A percentile compares a stretch with the other conserved stretches of the same genome.
Conservation (phyloP, 1,140 invertebrate species). For the Drosophila grimshawi region DNA sequence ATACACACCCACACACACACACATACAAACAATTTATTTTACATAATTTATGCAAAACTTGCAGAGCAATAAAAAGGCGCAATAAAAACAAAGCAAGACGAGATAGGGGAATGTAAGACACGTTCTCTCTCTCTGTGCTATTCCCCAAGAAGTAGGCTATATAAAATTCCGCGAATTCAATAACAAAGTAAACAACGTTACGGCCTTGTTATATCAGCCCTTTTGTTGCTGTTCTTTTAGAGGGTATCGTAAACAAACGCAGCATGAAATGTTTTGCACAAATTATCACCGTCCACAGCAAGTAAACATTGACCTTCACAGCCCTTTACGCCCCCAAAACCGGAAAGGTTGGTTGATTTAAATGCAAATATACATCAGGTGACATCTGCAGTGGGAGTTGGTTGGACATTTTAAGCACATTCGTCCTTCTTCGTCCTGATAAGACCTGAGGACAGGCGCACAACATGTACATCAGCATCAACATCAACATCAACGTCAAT, state of each 20-base stretch:
- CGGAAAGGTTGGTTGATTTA: slow-evolving; percentile 55
- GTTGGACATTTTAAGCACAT: slow-evolving; percentile 19
- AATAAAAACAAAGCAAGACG: slow-evolving; percentile 22
- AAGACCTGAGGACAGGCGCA: slow-evolving; percentile 16
- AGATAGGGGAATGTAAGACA: slow-evolving; percentile 11
- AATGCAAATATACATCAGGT: slow-evolving; percentile 64
- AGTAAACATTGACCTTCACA: slow-evolving; percentile 1
- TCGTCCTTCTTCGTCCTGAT: slow-evolving; percentile 6
- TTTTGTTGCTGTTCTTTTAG: background rate
- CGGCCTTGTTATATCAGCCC: background rate
- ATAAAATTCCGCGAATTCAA: background rate
- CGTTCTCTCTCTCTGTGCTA: too few relatives aligned
- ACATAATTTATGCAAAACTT: slow-evolving; percentile 80
- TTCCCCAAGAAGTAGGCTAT: slow-evolving; percentile 7
- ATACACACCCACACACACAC: slow-evolving; percentile 33
- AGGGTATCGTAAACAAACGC: slow-evolving; percentile 20
- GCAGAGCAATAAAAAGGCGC: slow-evolving; percentile 58
- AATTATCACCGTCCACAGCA: background rate
- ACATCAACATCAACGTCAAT: slow-evolving; percentile 16
- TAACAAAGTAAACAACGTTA: background rate
- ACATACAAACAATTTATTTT: slow-evolving; percentile 46
- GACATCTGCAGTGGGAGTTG: slow-evolving; percentile 7
- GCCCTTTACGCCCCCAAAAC: background rate
- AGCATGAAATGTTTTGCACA: slow-evolving; percentile 15
- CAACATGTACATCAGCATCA: slow-evolving; percentile 18